Evolutionary conservation across 2,888 invertebrate genomes (phyloP).

Genomic region (Hyppa rectilinea): DNA sequence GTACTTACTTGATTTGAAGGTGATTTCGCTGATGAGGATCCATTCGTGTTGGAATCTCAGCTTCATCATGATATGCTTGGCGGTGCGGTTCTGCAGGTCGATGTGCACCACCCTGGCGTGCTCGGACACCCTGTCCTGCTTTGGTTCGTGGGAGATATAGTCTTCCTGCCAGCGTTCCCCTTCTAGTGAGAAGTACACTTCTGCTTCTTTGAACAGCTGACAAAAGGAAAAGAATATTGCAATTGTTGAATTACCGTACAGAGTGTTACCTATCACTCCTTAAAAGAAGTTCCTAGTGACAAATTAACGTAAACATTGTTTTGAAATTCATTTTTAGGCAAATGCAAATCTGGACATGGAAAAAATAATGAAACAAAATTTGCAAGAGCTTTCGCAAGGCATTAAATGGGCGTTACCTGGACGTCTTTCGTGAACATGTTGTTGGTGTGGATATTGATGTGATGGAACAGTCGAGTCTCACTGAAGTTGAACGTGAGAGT

Average conservation of each 20-base stretch:
- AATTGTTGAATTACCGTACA: background rate
- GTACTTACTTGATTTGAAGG: constrained; percentile 94
- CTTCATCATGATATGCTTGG: constrained; percentile 93
- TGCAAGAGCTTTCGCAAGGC: constrained; percentile 44
- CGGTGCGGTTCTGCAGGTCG: constrained; percentile 93
- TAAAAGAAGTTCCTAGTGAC: constrained; percentile 2
- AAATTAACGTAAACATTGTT: background rate
- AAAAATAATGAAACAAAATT: background rate
- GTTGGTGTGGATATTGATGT: constrained; percentile 94
- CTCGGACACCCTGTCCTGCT: constrained; percentile 89
- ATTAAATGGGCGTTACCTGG: constrained; percentile 89
- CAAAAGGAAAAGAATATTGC: constrained; percentile 40
- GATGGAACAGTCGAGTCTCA: constrained; percentile 93
- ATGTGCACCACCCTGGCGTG: constrained; percentile 93
- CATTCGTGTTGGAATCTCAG: constrained; percentile 95
- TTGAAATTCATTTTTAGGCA: background rate
- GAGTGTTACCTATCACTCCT: background rate
- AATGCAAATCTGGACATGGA: constrained; percentile 9
- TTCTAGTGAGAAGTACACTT: constrained; percentile 95
- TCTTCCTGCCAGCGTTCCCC: constrained; percentile 94
- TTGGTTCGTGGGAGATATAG: constrained; percentile 92
- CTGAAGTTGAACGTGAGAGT: constrained; percentile 96
- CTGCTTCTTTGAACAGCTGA: constrained; percentile 94
- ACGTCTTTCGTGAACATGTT: constrained; percentile 95
- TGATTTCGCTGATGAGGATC: constrained; percentile 97